Conservation (phyloP, 1,140 invertebrate genomes). For the Bombus fervidus region DNA sequence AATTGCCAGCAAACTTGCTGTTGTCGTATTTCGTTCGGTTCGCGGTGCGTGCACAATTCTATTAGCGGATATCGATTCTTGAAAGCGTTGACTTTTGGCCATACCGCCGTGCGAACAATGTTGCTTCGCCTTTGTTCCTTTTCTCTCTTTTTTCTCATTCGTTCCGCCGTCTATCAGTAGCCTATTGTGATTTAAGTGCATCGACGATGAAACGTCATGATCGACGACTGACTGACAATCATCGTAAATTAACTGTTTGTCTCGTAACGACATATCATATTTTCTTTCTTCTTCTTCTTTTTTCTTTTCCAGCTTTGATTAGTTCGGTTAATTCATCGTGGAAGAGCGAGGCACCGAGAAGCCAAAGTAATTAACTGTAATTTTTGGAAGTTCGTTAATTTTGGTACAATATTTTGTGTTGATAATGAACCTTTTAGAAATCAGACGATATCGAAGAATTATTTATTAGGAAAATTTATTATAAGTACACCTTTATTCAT, state of each 20-base stretch:
- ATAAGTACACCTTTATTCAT: no score
- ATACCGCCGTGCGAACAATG: conserved; percentile 18
- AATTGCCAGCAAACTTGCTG: conserved; percentile 57
- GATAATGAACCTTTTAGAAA: no score
- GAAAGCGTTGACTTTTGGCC: conserved; percentile 53
- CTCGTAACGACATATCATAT: not conserved
- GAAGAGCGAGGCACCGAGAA: not conserved
- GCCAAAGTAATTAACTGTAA: not conserved
- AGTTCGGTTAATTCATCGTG: not conserved
- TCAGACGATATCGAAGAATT: no score
- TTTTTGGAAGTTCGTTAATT: not conserved
- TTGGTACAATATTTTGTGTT: not conserved
- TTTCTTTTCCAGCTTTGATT: not conserved
- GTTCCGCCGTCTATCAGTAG: not conserved
- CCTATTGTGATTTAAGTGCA: not conserved
- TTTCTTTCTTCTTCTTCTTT: no score
- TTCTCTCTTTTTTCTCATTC: not conserved
- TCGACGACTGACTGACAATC: not conserved
- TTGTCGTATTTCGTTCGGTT: conserved; percentile 53
- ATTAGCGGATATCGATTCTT: conserved; percentile 62
- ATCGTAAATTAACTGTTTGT: not conserved
- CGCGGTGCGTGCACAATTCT: conserved; percentile 52
- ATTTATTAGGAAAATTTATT: no score
- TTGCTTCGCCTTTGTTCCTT: not conserved
- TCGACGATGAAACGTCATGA: not conserved